Evolutionary conservation across 2,888 invertebrate genomes (phyloP), one percentile per base, ranked within the genome.

Genomic region (Pristionchus entomophagus): DNA sequence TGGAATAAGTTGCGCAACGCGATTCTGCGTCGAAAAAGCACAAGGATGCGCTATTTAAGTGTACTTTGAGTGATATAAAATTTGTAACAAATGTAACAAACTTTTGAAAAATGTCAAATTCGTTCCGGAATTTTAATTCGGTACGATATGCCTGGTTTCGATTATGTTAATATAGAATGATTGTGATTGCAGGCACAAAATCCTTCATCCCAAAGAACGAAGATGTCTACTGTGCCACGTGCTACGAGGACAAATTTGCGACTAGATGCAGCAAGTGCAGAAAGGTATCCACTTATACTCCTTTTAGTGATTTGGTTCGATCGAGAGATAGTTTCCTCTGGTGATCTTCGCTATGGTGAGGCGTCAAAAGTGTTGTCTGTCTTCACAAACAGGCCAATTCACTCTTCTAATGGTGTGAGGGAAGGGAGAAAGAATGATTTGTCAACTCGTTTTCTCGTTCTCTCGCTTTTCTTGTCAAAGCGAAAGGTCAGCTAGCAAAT

Each of bases 191-290:
- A 94, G 99, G 99, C 91, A 99, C 98, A 94, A 98, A 97, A 86
- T 89, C 89, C 6, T 99, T 99, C 95, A 99, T 99, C 95, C 99
- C 99, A 85, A 96, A 98, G 91, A 99, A 99, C 94, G 97, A 98
- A 95, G 98, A 99, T 80, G 98, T 99, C 94, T 99, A 97, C 95
- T 99, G 99, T 95, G 97, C 98, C 91, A 96, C 97, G 92, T 99
- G 99, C 95, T 99, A 99, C 94, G 99, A 99, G 94, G 98, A 98
- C 95, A 99, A 99, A 95, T 99, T 98, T 94, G 99, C 99, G 89
- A 99, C 99, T 88, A 96, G 98, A 94, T 99, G 99, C 95, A 96
- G 97, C 94, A 99, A 99, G 95, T 99, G 99, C 95, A 97, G 96
- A 95, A 98, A 98, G 96, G 98, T 97, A 8, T 10, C 32, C 17